Evolutionary conservation across 2,113 vertebrate species (phyloP).

Genomic region (Sylvietta virens): DNA sequence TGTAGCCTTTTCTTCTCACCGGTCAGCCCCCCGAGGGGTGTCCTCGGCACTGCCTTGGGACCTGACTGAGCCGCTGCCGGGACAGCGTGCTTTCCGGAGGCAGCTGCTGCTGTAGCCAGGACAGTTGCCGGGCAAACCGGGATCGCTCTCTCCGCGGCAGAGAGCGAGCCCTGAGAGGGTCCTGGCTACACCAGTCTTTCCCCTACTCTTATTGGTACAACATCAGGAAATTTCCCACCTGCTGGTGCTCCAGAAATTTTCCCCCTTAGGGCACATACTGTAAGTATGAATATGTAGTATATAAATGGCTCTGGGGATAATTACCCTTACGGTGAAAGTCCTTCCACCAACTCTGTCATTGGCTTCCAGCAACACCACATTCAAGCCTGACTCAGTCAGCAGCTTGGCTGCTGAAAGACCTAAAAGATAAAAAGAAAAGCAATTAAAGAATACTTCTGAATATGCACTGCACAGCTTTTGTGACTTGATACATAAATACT

Average conservation of each 20-base stretch:
- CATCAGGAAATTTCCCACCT: background rate
- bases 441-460: background rate
- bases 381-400: conserved; percentile 84
- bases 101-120: too few relatives aligned
- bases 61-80: too few relatives aligned
- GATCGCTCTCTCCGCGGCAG: too few relatives aligned
- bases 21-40: too few relatives aligned
- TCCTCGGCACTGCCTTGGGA: too few relatives aligned
- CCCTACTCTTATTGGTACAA: background rate
- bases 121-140: too few relatives aligned
- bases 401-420: conserved; percentile 93
- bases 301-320: background rate
- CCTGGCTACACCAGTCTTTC: too few relatives aligned
- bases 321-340: conserved; percentile 89
- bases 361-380: conserved; percentile 89
- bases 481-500: background rate
- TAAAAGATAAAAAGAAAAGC: conserved; percentile 54
- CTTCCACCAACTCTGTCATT: conserved; percentile 91
- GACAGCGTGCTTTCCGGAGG: too few relatives aligned
- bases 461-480: background rate
- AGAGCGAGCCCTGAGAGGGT: too few relatives aligned
- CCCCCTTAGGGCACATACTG: background rate
- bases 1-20: too few relatives aligned
- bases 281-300: background rate
- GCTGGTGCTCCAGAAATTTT: background rate